A percentile compares a stretch with the other conserved stretches of the same genome.
phyloP scores from a whole-genome alignment of 2,797 vertebrate species.

The Ctenosaura bakeri region DNA sequence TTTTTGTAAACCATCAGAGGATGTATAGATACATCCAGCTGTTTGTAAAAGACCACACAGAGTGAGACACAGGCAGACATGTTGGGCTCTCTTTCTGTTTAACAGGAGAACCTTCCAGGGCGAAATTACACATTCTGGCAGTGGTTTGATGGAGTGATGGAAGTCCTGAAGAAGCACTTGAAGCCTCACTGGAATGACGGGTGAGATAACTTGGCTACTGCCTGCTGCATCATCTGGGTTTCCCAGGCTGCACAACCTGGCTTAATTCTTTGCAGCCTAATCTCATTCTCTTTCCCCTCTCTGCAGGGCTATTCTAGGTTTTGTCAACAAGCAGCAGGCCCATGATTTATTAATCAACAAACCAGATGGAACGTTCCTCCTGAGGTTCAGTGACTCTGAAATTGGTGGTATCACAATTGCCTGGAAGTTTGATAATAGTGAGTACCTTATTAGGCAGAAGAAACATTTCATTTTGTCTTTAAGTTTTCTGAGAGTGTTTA shows the following conservation, averaged over 20 bases:
- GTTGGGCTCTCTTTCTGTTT: slow-evolving; percentile 20
- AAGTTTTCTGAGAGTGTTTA: not conserved
- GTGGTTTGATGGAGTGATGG: slow-evolving; percentile 98
- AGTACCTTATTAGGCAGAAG: not conserved
- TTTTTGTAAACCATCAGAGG: not conserved
- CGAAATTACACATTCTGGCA: slow-evolving; percentile 99
- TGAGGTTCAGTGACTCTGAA: slow-evolving; percentile 96
- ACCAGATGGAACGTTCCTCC: slow-evolving; percentile 94
- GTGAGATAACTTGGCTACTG: slow-evolving; percentile 77
- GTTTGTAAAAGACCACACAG: not conserved
- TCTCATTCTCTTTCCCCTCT: not conserved
- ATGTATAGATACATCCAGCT: not conserved
- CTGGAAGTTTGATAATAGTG: slow-evolving; percentile 83
- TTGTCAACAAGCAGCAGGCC: slow-evolving; percentile 96
- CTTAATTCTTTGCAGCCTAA: not conserved
- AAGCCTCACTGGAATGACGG: slow-evolving; percentile 96
- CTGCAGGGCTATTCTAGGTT: slow-evolving; percentile 93
- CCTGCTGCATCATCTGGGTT: not conserved
- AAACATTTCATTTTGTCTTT: not conserved
- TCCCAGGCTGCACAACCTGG: not conserved
- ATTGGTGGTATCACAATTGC: slow-evolving; percentile 98
- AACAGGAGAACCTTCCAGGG: slow-evolving; percentile 93
- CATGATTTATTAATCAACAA: slow-evolving; percentile 96
- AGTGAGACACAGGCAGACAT: not conserved
- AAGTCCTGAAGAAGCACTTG: slow-evolving; percentile 95